Conservation (phyloP, 2,113 vertebrate species). For the Scomber colias region DNA sequence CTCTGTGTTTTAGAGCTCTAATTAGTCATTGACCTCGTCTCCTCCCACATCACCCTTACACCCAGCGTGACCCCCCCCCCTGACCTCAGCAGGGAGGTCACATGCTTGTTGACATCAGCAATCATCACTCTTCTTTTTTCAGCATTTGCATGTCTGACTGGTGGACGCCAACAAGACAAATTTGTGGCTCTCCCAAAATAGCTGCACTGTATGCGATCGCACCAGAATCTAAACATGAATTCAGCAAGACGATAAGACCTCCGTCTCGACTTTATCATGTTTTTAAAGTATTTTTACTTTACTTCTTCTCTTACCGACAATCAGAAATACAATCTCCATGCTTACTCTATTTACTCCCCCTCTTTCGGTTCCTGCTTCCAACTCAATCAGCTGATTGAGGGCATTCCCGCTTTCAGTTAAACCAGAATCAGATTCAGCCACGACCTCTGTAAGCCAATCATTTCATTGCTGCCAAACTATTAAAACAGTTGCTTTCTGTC, state of each 20-base stretch:
- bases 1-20: constrained; percentile 73
- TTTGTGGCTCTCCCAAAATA: not conserved
- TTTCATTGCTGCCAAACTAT: not conserved
- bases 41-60: constrained; percentile 63
- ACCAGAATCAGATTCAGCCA: not conserved
- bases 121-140: constrained; percentile 38
- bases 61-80: constrained; percentile 49
- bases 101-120: constrained; percentile 55
- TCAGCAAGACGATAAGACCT: too few species aligned
- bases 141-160: constrained; percentile 13
- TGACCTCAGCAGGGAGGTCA: constrained; percentile 61
- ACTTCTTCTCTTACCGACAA: not conserved
- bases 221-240: not conserved
- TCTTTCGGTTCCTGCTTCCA: not conserved
- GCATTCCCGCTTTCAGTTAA: not conserved
- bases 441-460: not conserved
- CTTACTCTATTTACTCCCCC: not conserved
- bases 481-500: not conserved
- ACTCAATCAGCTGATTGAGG: not conserved
- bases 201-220: not conserved
- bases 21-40: constrained; percentile 77
- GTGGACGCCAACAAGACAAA: not conserved
- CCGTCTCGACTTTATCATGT: too few species aligned
- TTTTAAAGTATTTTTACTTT: too few species aligned
- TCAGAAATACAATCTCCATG: not conserved